These are phyloP conservation scores for Resseliella maxima DNA, from an alignment of 2,888 invertebrate genomes.

Conservation along the genomic window DNA sequence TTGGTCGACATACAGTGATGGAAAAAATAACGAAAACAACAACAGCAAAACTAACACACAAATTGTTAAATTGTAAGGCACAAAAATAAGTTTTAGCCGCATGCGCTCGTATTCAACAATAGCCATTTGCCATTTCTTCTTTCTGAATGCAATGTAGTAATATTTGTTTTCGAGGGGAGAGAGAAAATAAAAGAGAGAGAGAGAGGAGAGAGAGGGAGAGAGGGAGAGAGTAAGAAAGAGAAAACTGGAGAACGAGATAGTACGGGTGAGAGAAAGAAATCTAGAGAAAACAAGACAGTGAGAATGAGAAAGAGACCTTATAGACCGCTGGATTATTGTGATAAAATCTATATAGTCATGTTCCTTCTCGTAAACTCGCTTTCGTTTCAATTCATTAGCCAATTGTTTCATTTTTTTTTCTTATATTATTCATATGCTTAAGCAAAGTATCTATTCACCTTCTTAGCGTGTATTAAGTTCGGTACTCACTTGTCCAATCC, in stretches of 20 bases:
- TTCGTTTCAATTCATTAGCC: background rate
- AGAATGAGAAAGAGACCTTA: background rate
- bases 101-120: background rate
- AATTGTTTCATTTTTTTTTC: background rate
- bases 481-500: background rate
- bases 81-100: background rate
- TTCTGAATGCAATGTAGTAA: too few species aligned
- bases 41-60: background rate
- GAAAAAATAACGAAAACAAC: too few species aligned
- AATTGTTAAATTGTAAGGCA: background rate
- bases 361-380: background rate
- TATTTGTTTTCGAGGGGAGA: too few species aligned
- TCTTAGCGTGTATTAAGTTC: background rate
- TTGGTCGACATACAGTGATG: background rate
- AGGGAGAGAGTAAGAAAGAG: too few species aligned
- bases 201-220: too few species aligned
- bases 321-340: background rate
- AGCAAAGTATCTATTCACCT: background rate
- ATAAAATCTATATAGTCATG: background rate
- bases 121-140: constrained; percentile 22
- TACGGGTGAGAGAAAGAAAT: too few species aligned
- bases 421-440: background rate
- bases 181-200: too few species aligned
- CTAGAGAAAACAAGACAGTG: too few species aligned
- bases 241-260: too few species aligned